phyloP scores from a whole-genome alignment of 2,113 vertebrate species.

The Bujurquina vittata region DNA sequence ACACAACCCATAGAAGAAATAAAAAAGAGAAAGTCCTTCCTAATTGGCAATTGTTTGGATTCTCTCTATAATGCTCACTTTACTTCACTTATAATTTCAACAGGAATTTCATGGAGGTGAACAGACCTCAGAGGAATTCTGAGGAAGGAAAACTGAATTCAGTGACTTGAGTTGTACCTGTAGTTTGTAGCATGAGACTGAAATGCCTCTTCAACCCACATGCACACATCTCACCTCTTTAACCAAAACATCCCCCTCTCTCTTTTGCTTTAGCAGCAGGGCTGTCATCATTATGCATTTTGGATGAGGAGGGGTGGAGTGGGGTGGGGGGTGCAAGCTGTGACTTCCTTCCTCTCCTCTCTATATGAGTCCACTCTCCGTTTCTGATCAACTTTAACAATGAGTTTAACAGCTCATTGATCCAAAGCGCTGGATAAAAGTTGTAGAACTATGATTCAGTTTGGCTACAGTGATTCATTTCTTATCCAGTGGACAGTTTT shows the following conservation, averaged over 20 bases:
- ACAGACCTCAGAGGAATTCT: background rate
- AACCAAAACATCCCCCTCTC: background rate
- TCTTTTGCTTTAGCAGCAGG: background rate
- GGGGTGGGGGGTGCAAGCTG: background rate
- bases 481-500: background rate
- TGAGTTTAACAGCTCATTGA: slow-evolving; percentile 38
- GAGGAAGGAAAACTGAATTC: background rate
- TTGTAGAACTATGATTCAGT: slow-evolving; percentile 11
- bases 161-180: background rate
- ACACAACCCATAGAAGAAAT: background rate
- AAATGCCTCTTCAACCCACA: background rate
- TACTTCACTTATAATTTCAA: background rate
- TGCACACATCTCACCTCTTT: background rate
- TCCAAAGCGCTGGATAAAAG: background rate
- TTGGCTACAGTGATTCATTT: slow-evolving; percentile 6
- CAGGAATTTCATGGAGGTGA: background rate
- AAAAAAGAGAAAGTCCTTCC: background rate
- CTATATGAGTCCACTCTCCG: background rate
- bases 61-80: background rate
- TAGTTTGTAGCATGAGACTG: background rate
- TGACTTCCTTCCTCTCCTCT: slow-evolving; percentile 45
- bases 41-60: background rate
- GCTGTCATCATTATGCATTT: slow-evolving; percentile 7
- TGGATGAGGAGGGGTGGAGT: background rate
- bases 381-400: slow-evolving; percentile 27